phyloP scores from a whole-genome alignment of 2,888 invertebrate species.

The Leptodirus hochenwartii region DNA sequence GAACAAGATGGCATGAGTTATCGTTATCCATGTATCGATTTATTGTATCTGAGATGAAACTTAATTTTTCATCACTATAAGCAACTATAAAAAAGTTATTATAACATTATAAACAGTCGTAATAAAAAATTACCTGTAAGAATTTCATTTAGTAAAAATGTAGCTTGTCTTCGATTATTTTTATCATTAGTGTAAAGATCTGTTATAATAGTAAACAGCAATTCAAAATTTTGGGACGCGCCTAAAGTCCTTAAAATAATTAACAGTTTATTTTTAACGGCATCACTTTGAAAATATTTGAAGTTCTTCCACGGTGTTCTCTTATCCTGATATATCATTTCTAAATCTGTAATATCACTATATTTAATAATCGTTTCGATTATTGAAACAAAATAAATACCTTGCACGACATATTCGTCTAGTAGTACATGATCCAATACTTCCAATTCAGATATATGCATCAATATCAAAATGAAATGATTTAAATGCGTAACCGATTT shows the following conservation, averaged over 20 bases:
- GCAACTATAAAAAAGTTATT: too few species aligned
- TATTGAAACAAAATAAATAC: conserved; percentile 15
- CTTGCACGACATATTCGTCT: conserved; percentile 30
- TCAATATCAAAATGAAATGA: conserved; percentile 34
- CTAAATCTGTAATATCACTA: conserved; percentile 18
- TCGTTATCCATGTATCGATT: conserved; percentile 31
- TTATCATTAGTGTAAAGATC: conserved; percentile 34
- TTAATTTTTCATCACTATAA: conserved; percentile 10
- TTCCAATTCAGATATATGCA: conserved; percentile 35
- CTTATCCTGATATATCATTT: conserved; percentile 19
- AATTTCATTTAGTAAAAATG: conserved; percentile 39
- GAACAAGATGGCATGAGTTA: too few species aligned
- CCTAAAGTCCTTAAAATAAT: conserved; percentile 37
- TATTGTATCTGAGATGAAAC: conserved; percentile 15
- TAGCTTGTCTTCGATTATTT: conserved; percentile 39
- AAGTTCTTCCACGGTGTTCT: conserved; percentile 44
- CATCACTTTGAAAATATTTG: conserved; percentile 34
- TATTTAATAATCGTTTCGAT: conserved; percentile 4
- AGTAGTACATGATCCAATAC: conserved; percentile 29
- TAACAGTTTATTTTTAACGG: conserved; percentile 31
- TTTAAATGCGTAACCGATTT: conserved; percentile 33
- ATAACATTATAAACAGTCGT: too few species aligned
- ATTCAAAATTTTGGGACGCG: conserved; percentile 31
- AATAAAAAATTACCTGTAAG: conserved; percentile 30
- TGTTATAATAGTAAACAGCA: conserved; percentile 42